Evolutionary conservation across 2,113 vertebrate species (phyloP).

Genomic region (Aviceda subcristata): DNA sequence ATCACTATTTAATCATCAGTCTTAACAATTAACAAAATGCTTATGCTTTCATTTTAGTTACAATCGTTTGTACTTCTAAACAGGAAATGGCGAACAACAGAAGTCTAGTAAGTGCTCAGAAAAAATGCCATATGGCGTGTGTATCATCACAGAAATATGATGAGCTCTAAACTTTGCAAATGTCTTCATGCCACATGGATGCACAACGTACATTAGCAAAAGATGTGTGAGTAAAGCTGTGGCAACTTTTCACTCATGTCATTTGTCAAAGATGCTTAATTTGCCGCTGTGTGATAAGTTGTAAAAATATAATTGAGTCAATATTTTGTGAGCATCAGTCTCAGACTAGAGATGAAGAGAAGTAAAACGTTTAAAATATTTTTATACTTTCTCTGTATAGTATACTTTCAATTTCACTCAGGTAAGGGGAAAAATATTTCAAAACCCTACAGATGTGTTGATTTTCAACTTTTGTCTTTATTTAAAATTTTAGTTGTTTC

Average conservation of each 20-base stretch:
- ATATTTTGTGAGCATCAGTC: background rate
- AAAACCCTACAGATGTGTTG: background rate
- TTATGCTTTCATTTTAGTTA: background rate
- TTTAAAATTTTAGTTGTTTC: background rate
- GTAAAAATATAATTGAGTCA: background rate
- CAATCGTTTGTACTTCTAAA: background rate
- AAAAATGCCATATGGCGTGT: background rate
- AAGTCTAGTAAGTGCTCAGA: background rate
- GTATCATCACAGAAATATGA: background rate
- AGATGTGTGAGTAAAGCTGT: background rate
- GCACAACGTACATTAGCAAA: background rate
- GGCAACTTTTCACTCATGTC: background rate
- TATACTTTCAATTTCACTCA: background rate
- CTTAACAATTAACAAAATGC: background rate
- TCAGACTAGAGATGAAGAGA: background rate
- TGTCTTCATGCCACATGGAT: background rate
- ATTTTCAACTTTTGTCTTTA: background rate
- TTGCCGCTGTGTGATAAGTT: background rate
- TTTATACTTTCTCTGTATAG: background rate
- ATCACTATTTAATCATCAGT: background rate
- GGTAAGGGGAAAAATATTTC: background rate
- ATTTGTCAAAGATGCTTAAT: background rate
- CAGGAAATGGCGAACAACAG: slow-evolving; percentile 22
- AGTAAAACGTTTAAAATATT: background rate
- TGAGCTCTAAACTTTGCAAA: background rate